Evolutionary conservation across 2,113 vertebrate genomes (phyloP).

Genomic region (Mellivora capensis): DNA sequence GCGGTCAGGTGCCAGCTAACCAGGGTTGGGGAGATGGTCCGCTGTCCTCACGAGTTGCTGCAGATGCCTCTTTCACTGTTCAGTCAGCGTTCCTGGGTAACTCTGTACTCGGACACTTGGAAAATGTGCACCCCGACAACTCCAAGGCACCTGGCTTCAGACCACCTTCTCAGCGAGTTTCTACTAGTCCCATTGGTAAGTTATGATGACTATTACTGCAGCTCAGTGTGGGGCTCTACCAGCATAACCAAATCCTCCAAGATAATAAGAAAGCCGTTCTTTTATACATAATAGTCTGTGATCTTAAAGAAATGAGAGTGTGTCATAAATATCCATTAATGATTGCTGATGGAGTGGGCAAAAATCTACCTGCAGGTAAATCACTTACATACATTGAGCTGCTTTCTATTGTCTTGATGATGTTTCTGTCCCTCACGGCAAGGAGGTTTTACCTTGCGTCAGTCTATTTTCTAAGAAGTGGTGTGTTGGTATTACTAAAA

Average conservation of each 20-base stretch:
- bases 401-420: not conserved
- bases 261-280: constrained; percentile 8
- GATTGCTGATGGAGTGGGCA: not conserved
- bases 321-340: not conserved
- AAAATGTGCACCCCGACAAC: constrained; percentile 92
- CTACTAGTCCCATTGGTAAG: constrained; percentile 94
- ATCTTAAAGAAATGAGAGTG: constrained; percentile 21
- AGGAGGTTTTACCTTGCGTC: not conserved
- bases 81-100: constrained; percentile 91
- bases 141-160: constrained; percentile 98
- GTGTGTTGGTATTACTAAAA: constrained; percentile 3
- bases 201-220: constrained; percentile 20
- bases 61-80: constrained; percentile 92
- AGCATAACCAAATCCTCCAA: not conserved
- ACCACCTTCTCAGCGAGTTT: constrained; percentile 92
- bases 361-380: not conserved
- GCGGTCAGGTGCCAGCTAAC: constrained; percentile 93
- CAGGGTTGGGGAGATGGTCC: constrained; percentile 96
- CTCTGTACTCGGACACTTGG: constrained; percentile 92
- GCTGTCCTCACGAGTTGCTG: constrained; percentile 89
- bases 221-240: not conserved
- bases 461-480: constrained; percentile 35
- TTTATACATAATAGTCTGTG: not conserved
- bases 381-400: not conserved
- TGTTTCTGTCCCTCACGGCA: not conserved